Evolutionary conservation across 2,888 invertebrate genomes (phyloP).

Genomic region (Athetis lepigone): DNA sequence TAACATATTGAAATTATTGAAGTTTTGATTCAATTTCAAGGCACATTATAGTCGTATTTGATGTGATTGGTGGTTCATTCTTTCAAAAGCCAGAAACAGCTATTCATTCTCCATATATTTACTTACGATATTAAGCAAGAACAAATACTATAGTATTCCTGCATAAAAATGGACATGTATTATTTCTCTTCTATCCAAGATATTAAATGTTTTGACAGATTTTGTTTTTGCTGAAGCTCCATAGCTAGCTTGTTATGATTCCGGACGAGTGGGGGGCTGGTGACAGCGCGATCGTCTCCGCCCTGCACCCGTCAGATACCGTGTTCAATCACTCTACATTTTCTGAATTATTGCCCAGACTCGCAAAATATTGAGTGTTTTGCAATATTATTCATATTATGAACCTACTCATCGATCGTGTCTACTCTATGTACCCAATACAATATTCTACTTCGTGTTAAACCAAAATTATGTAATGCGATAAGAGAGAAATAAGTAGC

Average conservation of each 20-base stretch:
- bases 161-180: neutral
- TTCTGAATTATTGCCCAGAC: conserved; percentile 74
- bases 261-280: conserved; percentile 66
- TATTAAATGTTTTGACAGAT: conserved; percentile 45
- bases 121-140: neutral
- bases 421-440: conserved; percentile 21
- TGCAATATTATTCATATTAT: conserved; percentile 46
- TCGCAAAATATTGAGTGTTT: conserved; percentile 68
- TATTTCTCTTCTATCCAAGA: conserved; percentile 1
- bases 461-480: conserved; percentile 16
- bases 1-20: conserved; percentile 11
- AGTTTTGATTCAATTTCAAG: conserved; percentile 25
- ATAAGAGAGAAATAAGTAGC: conserved; percentile 25
- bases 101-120: neutral
- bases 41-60: neutral
- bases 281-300: conserved; percentile 78
- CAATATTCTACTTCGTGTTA: conserved; percentile 32
- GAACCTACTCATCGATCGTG: conserved; percentile 20
- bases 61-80: neutral
- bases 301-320: conserved; percentile 71
- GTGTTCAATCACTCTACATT: conserved; percentile 75
- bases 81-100: neutral
- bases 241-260: conserved; percentile 71
- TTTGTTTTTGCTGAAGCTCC: conserved; percentile 65
- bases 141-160: neutral